Base-by-base conservation (phyloP, 2,797 vertebrate genomes). In the Numenius phaeopus region DNA sequence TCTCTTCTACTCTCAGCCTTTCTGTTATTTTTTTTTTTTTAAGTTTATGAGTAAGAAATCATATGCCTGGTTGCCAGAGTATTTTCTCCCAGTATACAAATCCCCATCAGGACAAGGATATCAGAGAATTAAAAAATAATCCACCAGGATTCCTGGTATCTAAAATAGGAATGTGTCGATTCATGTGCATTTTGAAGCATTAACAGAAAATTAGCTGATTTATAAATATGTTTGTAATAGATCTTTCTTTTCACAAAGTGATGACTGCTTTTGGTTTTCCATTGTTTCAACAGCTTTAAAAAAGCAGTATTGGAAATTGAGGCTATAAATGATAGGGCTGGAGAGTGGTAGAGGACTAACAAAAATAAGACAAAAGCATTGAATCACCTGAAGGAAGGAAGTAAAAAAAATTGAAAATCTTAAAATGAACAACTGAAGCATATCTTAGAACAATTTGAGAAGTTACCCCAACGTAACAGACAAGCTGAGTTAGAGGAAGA, bases 361-460 rank as follows among this genome's bases (percentile, higher is more conserved):
- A 69, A 83, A 87, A 70, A 37, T 27, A 79, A 89, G 54, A 83
- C 65, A 93, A 82, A 92, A 82, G 14, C 42, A 37, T 4, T 71
- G 32, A 79, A 12, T 62, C 39, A 79, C 34, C 21, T 42, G 76
- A 75, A 90, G 70, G 70, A 96, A 95, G 70, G 66, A 96, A 92
- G 34, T 1, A 79, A 67, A 89, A 84, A 20, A 29, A 27, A 5
- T 3, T 1, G 34, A 73, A 87, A 80, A 64, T 20, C 7, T 44
- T 70, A 27, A 67, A 70, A 86, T 66, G 7, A 80, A 61, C 21
- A 77, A 50, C 4, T 58, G 58, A 76, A 94, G 30, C 18, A 1
- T 62, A 26, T 32, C 52, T 65, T 62, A 65, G 88, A 94, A 84
- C 54, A 79, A 46, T 6, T 64, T 39, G 22, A 86, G 20, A 96